phyloP scores from a whole-genome alignment of 2,797 vertebrate species.

The Bucorvus abyssinicus region DNA sequence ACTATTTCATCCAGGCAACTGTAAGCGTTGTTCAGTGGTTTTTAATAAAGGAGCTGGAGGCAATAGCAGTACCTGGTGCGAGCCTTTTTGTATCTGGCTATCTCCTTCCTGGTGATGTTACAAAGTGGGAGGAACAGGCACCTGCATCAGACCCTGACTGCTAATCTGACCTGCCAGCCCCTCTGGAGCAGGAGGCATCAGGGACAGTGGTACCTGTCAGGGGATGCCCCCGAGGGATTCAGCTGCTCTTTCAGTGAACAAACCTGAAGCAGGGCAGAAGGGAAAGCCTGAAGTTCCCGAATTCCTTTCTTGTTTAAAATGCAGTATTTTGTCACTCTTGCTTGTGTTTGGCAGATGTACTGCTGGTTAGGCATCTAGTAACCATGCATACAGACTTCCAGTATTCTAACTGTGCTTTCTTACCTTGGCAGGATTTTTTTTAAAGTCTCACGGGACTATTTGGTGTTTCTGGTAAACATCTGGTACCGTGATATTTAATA shows the following conservation, averaged over 20 bases:
- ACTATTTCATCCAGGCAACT: not conserved
- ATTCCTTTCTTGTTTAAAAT: not conserved
- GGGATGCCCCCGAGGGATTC: not conserved
- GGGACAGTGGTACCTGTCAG: not conserved
- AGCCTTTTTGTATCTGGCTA: not conserved
- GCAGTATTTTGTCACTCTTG: not conserved
- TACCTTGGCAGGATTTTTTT: not conserved
- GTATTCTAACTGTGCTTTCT: not conserved
- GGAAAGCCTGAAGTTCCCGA: not conserved
- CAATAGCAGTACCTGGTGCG: not conserved
- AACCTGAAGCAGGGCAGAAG: not conserved
- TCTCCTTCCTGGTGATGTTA: not conserved
- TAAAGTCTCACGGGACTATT: not conserved
- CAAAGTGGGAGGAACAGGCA: not conserved
- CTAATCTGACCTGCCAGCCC: not conserved
- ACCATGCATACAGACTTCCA: not conserved
- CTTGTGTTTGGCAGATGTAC: not conserved
- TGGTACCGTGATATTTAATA: not conserved
- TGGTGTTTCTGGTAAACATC: not conserved
- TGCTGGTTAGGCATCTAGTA: not conserved
- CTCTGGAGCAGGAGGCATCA: not conserved
- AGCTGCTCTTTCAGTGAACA: not conserved
- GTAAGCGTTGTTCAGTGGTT: not conserved
- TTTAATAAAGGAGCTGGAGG: not conserved
- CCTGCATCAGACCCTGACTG: not conserved